Percentiles rank a stretch among this genome's conserved stretches.
These are phyloP conservation scores for Xerus rutilus DNA, from an alignment of 2,797 vertebrate genomes.

Conservation along the genomic window DNA sequence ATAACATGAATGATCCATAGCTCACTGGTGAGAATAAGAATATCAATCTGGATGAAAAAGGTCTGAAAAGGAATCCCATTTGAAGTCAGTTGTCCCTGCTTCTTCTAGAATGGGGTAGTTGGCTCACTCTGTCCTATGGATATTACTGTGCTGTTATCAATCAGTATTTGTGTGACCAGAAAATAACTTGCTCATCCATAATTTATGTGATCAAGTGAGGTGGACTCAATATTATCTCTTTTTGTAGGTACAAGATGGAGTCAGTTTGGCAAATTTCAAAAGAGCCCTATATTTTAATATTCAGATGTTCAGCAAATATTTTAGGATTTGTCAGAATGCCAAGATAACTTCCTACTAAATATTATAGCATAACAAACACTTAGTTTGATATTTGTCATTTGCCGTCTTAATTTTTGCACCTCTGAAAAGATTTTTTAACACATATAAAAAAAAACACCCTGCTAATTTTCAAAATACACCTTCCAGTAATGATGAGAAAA, in stretches of 20 bases:
- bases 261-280: neutral
- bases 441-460: neutral
- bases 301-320: slow-evolving; percentile 6
- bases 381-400: slow-evolving; percentile 45
- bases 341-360: slow-evolving; percentile 40
- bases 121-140: neutral
- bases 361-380: slow-evolving; percentile 16
- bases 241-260: neutral
- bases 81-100: neutral
- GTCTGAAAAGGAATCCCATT: neutral
- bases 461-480: neutral
- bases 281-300: neutral
- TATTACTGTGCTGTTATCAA: neutral
- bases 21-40: neutral
- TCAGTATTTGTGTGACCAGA: neutral
- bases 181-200: neutral
- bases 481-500: neutral
- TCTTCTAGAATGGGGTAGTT: neutral
- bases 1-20: neutral
- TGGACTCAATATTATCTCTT: neutral
- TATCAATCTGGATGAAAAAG: neutral
- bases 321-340: slow-evolving; percentile 27
- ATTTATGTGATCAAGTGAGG: neutral
- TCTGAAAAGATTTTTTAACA: slow-evolving; percentile 39
- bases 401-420: slow-evolving; percentile 46